Evolutionary conservation across 1,140 invertebrate species (phyloP), one percentile per base, ranked within the genome.

Genomic region (Scaptodrosophila lebanonensis): DNA sequence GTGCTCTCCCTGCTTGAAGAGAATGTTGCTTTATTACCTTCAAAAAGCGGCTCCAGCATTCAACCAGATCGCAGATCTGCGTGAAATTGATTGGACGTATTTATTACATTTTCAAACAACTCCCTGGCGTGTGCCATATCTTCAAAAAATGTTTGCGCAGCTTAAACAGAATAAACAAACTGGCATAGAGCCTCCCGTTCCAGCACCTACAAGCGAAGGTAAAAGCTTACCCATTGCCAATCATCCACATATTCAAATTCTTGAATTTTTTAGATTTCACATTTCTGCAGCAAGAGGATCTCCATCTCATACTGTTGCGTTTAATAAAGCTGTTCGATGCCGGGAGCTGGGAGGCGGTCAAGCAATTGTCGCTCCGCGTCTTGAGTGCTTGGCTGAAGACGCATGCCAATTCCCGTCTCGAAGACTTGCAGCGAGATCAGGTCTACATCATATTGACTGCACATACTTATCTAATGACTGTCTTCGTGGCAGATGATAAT

Each of bases 241-340:
- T 9, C 0, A 7, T 11, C 9, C 8, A 20, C 9, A 2, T 29
- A 58, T n/a, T 8, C 1, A 9, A 6, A 1, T 2, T 0, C 0
- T 29, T n/a, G 4, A 0, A 33, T 22, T 1, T 8, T 20, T 4
- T 13, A 85, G 83, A 85, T 45, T 42, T 82, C 0, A 39, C 33
- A 1, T 83, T 69, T 38, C 50, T 82, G 0, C 43, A 48, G 11
- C 52, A 61, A 3, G 83, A 85, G 16, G 59, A 63, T 3, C 12
- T 83, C 1, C 35, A 63, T 7, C 33, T 85, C 1, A 67, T 83
- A 1, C 25, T 83, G 1, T 25, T 85, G 11, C 77, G 83, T 0
- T 51, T 85, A 1, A 43, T 83, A 0, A 77, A 85, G 18, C 48
- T 85, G 0, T 85, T 85, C 15, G 76, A 85, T 57, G 61, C 67